Evolutionary conservation across 2,888 invertebrate genomes (phyloP), one percentile per base, ranked within the genome.

Genomic region (Plagodis dolabraria): DNA sequence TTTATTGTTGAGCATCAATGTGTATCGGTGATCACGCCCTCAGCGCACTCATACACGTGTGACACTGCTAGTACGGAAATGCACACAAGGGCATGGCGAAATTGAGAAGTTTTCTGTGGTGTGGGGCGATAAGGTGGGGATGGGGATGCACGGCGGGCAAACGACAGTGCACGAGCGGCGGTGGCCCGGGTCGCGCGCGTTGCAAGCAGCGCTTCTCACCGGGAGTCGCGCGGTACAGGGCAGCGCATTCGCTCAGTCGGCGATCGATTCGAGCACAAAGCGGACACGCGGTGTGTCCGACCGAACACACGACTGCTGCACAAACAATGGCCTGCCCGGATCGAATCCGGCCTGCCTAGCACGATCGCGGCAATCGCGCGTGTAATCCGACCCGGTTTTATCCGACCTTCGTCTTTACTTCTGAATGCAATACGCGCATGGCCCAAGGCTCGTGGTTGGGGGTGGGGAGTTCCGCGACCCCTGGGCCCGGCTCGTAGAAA

Each of bases 331-430:
- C 68, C 75, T 69, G 75, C 73, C 80, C 79, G 81, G 85, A 80
- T 75, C 80, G 82, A 85, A 73, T 72, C 73, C 80, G 80, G 49
- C 49, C 46, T 78, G 80, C 81, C 80, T 82, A 79, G 81, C 78
- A 81, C 85, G 82, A 88, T 87, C 91, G 93, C 93, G 82, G 80
- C 86, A 82, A 85, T 87, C 82, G 90, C 87, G 88, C 86, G 80
- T 83, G 75, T 82, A 84, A 74, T 79, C 74, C 75, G 50, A 57
- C 46, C 48, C 40, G 35, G 49, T 55, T 56, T 49, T 51, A 54
- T 49, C 38, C 51, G 47, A 61, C 59, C 47, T 47, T 60, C 53
- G 11, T 38, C 52, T 49, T 57, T 35, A 53, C 10, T 9, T 10
- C 36, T 36, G 7, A 40, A 10, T 40, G 71, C 77, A 69, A 76